Evolutionary conservation across 2,888 invertebrate genomes (phyloP), one percentile per base, ranked within the genome.

Genomic region (Sarcophaga carnaria): DNA sequence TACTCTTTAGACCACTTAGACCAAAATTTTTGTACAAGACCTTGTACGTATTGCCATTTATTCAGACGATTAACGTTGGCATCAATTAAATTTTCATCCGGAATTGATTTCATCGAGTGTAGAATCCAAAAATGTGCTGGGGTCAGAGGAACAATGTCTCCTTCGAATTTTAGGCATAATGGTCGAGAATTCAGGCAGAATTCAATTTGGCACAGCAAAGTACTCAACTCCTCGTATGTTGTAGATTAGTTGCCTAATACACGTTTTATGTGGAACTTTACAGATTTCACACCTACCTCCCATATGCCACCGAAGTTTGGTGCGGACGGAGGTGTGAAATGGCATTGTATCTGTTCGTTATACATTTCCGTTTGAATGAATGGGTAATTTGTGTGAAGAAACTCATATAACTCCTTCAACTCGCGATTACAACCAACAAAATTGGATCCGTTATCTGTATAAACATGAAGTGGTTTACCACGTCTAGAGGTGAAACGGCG

Each of bases 401-500:
- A 64, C 0, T 86, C 67, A 8, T 78, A 45, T 37, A 80, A 37
- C 2, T 88, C 87, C 22, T 72, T 72, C 2, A 88, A 59, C 17
- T 89, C 66, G 20, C 87, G 83, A n/a, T 84, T 85, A 4, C 80
- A 77, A 2, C 87, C 87, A n/a, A 88, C 83, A 60, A 89, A 88
- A 71, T 88, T 87, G 3, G 88, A 88, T 14, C 85, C 85, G n/a
- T 89, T 88, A 64, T 88, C 85, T 5, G 79, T 80, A 49, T 81
- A 87, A 4, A 88, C 78, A 27, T 75, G 62, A 5, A n/a, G 12
- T 3, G 83, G 78, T 63, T 70, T 81, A 2, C 80, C 80, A 20
- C 82, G 74, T 59, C 87, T 67, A 1, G 90, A 74, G 0, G 86
- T 81, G 67, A 92, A 92, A 3, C 92, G 72, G 2, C 89, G 80